Base-by-base conservation (phyloP, 2,113 vertebrate species). In the Daubentonia madagascariensis region DNA sequence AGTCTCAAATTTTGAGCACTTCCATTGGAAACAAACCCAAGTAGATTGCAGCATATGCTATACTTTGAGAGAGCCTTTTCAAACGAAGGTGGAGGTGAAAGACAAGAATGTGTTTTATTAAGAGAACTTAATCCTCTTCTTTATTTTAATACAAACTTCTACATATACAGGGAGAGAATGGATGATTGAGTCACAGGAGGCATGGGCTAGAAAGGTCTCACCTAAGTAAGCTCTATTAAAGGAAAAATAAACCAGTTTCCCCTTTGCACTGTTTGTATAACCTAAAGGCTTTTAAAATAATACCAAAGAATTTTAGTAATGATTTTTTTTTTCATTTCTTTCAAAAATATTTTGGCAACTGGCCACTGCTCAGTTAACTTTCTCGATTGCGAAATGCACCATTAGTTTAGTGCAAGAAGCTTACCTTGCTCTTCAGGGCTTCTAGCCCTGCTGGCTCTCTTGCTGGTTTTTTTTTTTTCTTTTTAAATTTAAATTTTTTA, bases 101-200 rank as follows among this genome's bases (percentile, higher is more conserved):
- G 85, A 50, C 76, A 79, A 95, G 84, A 97, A 89, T 93, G 85
- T 79, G 32, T 73, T 92, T 93, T 92, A 88, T 91, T 95, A 96
- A 94, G 85, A 87, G 30, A 68, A 68, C 40, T 50, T 72, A 96
- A 91, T 96, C 80, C 68, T 96, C 1, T 32, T 79, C 50, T 67
- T 54, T 68, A 78, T 89, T 97, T 96, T 96, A 87, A 93, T 90
- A 89, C 85, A 92, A 96, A 97, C 70, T 91, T 95, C 5, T 73
- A 6, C 8, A 1, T 35, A 59, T 85, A 23, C 68, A 61, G 8
- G 18, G 79, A 86, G 84, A 91, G 80, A 73, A 83, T 7, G 23
- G 65, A 48, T 85, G 54, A 40, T 52, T 37, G 52, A 85, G 59
- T 23, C 35, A 14, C 25, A 18, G 78, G 72, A 85, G 80, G 23